These are phyloP conservation scores for Nymphalis io DNA, from an alignment of 1,140 invertebrate species.

Conservation along the genomic window DNA sequence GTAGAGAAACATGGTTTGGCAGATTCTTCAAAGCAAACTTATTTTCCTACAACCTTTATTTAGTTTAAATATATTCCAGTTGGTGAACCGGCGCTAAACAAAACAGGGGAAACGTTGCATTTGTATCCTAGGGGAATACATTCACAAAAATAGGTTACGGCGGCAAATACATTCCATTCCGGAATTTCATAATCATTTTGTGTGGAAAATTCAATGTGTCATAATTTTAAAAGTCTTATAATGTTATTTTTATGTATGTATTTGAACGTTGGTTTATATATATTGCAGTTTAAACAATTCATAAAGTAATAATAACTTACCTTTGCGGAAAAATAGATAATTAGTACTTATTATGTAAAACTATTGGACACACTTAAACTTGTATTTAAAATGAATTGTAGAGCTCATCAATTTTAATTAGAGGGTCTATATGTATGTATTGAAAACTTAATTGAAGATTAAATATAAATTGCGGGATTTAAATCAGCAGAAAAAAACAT, in stretches of 20 bases:
- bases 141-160: conserved; percentile 14
- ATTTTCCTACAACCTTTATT: conserved; percentile 4
- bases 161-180: conserved; percentile 12
- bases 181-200: conserved; percentile 14
- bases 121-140: conserved; percentile 20
- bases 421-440: too few species aligned
- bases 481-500: too few species aligned
- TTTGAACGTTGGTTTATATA: too few species aligned
- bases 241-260: background rate
- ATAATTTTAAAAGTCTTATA: background rate
- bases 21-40: conserved; percentile 4
- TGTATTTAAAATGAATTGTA: too few species aligned
- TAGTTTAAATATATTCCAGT: conserved; percentile 13
- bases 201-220: background rate
- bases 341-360: background rate
- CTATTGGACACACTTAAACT: background rate
- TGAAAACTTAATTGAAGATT: too few species aligned
- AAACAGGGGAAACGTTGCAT: conserved; percentile 24
- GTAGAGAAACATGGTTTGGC: background rate
- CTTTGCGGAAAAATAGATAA: too few species aligned
- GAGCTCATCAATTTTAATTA: too few species aligned
- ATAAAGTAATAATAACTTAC: too few species aligned
- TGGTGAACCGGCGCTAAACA: background rate
- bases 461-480: too few species aligned
- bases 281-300: too few species aligned